Conservation (phyloP, 2,797 vertebrate species). For the Hippopotamyrus pictus region DNA sequence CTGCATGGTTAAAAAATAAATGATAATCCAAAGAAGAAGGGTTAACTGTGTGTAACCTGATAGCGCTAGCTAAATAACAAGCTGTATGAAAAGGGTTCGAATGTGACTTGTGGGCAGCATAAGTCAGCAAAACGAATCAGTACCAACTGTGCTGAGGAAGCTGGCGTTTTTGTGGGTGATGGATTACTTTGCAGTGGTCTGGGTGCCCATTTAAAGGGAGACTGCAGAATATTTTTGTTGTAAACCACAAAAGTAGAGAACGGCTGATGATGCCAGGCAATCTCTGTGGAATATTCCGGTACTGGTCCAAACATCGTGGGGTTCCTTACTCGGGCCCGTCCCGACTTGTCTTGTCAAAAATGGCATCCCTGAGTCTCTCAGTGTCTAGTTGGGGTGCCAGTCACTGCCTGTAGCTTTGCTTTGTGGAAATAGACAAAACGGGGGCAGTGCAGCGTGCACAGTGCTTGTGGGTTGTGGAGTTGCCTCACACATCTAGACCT, state of each 20-base stretch:
- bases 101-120: not conserved
- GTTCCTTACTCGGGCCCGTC: not conserved
- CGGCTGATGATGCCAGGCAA: not conserved
- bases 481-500: not conserved
- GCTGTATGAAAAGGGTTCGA: not conserved
- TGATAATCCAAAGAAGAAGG: not conserved
- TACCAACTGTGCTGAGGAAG: not conserved
- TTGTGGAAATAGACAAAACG: not conserved
- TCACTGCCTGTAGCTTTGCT: not conserved
- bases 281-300: not conserved
- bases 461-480: not conserved
- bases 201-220: not conserved
- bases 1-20: not conserved
- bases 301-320: not conserved
- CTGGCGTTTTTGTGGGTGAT: not conserved
- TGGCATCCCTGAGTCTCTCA: not conserved
- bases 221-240: not conserved
- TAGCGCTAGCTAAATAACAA: not conserved
- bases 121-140: not conserved
- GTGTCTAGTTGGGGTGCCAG: conserved; percentile 4
- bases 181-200: not conserved
- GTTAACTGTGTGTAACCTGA: not conserved
- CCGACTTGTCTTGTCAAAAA: not conserved
- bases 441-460: not conserved
- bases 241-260: not conserved